A percentile compares a stretch with the other conserved stretches of the same genome.
phyloP scores from a whole-genome alignment of 2,888 invertebrate species.

The Caenorhabditis sp. region DNA sequence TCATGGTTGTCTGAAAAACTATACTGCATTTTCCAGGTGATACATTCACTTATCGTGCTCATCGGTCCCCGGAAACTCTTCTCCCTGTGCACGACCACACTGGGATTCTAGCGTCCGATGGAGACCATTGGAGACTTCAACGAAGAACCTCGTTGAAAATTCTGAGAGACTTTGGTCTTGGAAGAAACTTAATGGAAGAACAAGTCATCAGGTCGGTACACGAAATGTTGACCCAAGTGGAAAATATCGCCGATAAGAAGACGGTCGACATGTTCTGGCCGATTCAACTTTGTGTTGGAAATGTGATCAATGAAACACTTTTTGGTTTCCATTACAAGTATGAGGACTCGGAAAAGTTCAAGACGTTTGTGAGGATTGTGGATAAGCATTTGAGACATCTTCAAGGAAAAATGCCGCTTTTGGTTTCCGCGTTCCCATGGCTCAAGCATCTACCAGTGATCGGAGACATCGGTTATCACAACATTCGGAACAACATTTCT shows the following conservation, averaged over 20 bases:
- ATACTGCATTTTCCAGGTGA: too few species aligned
- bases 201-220: conserved; percentile 59
- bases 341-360: conserved; percentile 65
- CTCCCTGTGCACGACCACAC: conserved; percentile 41
- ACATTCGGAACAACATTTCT: conserved; percentile 33
- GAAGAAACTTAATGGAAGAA: conserved; percentile 69
- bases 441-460: conserved; percentile 56
- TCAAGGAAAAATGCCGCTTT: conserved; percentile 25
- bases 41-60: conserved; percentile 34
- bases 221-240: conserved; percentile 53
- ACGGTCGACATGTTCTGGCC: conserved; percentile 65
- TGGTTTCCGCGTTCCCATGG: conserved; percentile 49
- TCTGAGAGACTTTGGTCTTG: conserved; percentile 70
- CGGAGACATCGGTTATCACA: conserved; percentile 45
- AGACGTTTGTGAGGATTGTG: conserved; percentile 52
- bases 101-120: conserved; percentile 59
- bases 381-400: conserved; percentile 37
- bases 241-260: conserved; percentile 31
- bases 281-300: conserved; percentile 70
- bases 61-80: conserved; percentile 40
- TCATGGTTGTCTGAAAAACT: background rate
- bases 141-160: conserved; percentile 68
- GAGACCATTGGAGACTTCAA: conserved; percentile 70
- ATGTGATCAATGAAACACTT: conserved; percentile 71
- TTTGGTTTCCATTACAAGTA: conserved; percentile 68